A percentile compares a stretch with the other conserved stretches of the same genome.
These are phyloP conservation scores for Sebastiscus albofasciatus DNA, from an alignment of 2,797 vertebrate species.

Conservation along the genomic window DNA sequence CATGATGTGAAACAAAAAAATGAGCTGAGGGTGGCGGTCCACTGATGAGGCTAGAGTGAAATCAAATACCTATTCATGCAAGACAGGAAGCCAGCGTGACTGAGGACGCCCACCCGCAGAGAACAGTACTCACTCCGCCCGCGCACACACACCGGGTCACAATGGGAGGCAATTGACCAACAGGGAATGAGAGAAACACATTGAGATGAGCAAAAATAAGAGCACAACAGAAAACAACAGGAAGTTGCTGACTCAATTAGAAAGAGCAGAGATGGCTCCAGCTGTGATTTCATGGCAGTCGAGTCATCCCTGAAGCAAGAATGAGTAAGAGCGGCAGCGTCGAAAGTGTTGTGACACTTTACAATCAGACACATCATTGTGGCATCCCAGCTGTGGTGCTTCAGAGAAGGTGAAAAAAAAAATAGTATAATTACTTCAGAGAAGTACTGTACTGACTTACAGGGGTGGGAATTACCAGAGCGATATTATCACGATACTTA, in stretches of 20 bases:
- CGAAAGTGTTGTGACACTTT: background rate
- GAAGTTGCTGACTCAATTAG: slow-evolving; percentile 64
- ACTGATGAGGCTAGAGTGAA: slow-evolving; percentile 72
- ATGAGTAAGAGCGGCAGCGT: slow-evolving; percentile 19
- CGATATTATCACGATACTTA: too few relatives aligned
- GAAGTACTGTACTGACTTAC: background rate
- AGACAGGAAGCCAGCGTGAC: slow-evolving; percentile 82
- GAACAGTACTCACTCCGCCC: slow-evolving; percentile 85
- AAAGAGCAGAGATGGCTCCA: slow-evolving; percentile 56
- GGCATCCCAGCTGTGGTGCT: background rate
- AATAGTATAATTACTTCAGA: background rate
- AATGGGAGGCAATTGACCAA: slow-evolving; percentile 81
- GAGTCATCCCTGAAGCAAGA: slow-evolving; percentile 23
- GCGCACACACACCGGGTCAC: slow-evolving; percentile 84
- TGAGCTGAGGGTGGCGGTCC: slow-evolving; percentile 49
- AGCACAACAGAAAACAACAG: slow-evolving; percentile 71
- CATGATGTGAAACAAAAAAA: slow-evolving; percentile 51
- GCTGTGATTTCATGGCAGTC: slow-evolving; percentile 28
- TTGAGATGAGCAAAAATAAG: slow-evolving; percentile 80
- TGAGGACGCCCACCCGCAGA: slow-evolving; percentile 81
- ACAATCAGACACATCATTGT: background rate
- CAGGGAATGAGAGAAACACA: slow-evolving; percentile 84
- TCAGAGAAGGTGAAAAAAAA: background rate
- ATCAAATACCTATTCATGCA: slow-evolving; percentile 92
- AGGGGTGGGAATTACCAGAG: too few relatives aligned